Evolutionary conservation across 37 sponge, comb jelly and placozoan species (phyloP), one percentile per base, ranked within the genome.

Genomic region (Petrosia ficiformis): DNA sequence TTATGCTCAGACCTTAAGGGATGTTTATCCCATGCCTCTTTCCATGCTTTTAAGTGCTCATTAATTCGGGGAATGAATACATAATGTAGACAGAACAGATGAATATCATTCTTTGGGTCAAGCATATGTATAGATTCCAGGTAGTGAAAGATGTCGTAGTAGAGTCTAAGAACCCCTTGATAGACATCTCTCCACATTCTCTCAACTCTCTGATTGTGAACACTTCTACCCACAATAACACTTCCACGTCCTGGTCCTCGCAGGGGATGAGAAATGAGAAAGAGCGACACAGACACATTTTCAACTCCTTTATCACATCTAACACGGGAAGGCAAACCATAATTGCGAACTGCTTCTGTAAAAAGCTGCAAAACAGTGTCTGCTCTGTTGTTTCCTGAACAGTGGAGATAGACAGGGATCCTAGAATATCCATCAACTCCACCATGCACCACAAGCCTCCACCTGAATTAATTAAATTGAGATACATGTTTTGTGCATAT

Each of bases 361-460:
- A 86, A 86, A 1, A 33, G 38, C 8, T 35, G 6, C 41, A 80
- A 39, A 26, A 86, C 86, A 16, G 86, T 80, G n/a, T 26, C 34
- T 30, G 86, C 73, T 44, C 57, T 28, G 41, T 85, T 85, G 57
- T 86, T 74, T 10, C 38, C 37, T 8, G 74, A 32, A 33, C 56
- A 61, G 29, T 57, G 37, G 16, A 73, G 57, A 67, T 74, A 86
- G 11, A 80, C 80, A 16, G 68, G 65, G 6, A 79, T 22, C 10
- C 86, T 41, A 21, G 68, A 65, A 36, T 52, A 80, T 33, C 86
- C 86, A 85, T 85, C 86, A 16, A 77, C 65, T 31, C 66, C 72
- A 25, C 76, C 86, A 74, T 86, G 86, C 24, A 80, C 42, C 42
- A 86, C 86, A 29, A 80, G 30, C 63, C 81, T 73, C 86, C 86